A percentile compares a stretch with the other conserved stretches of the same genome.
Conservation (phyloP, 1,140 invertebrate species). For the Liolophura sinensis region DNA sequence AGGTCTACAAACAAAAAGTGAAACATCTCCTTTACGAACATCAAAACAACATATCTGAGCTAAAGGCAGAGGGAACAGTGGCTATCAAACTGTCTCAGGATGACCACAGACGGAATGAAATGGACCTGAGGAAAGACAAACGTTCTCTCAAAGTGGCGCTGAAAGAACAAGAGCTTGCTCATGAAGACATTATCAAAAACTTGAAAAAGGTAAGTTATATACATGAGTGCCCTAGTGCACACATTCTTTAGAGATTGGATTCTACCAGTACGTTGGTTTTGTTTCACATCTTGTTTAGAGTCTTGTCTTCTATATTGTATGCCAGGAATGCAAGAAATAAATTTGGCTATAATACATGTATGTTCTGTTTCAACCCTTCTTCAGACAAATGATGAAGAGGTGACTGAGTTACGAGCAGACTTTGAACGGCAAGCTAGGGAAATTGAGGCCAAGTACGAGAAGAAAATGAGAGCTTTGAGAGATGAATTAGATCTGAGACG, state of each 20-base stretch:
- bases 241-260: background rate
- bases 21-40: constrained; percentile 92
- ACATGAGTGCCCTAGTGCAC: background rate
- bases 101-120: constrained; percentile 74
- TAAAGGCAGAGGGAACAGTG: constrained; percentile 75
- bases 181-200: constrained; percentile 68
- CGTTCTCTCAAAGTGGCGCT: constrained; percentile 72
- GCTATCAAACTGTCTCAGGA: constrained; percentile 75
- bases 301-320: background rate
- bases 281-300: background rate
- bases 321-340: background rate
- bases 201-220: constrained; percentile 65
- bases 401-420: constrained; percentile 69
- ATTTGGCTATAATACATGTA: background rate
- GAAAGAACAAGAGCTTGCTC: constrained; percentile 72
- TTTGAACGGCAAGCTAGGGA: constrained; percentile 78
- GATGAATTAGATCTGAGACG: constrained; percentile 76
- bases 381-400: constrained; percentile 65
- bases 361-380: constrained; percentile 11
- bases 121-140: constrained; percentile 79
- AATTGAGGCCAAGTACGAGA: constrained; percentile 80
- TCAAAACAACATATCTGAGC: constrained; percentile 77
- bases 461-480: constrained; percentile 74
- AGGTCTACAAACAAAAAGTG: constrained; percentile 86
- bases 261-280: background rate